Conservation (phyloP, 2,113 vertebrate genomes). For the Micronycteris hirsuta region DNA sequence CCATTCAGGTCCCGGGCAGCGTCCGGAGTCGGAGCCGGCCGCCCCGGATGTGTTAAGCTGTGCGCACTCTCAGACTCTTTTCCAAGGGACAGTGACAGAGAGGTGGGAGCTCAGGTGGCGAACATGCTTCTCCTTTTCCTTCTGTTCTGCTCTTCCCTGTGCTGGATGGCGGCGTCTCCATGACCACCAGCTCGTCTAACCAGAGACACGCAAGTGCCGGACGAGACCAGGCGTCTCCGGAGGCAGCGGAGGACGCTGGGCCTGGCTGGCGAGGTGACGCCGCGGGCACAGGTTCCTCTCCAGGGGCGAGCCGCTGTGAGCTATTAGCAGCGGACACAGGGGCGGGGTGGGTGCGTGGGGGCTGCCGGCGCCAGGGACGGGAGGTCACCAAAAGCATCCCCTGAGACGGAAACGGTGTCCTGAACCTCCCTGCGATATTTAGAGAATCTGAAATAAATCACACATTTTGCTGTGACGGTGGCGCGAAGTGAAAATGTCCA, state of each 20-base stretch:
- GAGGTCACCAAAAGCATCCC: neutral
- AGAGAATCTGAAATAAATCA: neutral
- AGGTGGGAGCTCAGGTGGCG: neutral
- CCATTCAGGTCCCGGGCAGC: too few relatives aligned
- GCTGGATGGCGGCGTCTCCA: too few relatives aligned
- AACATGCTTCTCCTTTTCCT: too few relatives aligned
- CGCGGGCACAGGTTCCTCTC: neutral
- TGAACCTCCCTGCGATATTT: neutral
- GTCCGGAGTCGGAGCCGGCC: neutral
- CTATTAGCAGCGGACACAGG: neutral
- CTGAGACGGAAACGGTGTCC: neutral
- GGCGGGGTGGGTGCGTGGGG: neutral
- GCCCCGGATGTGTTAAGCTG: neutral
- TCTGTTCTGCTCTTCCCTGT: too few relatives aligned
- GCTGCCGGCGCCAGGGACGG: neutral
- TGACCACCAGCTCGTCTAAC: too few relatives aligned
- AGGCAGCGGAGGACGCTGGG: neutral
- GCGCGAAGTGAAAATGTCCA: neutral
- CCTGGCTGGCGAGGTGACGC: neutral
- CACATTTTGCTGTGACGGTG: rapidly evolving
- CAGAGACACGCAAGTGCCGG: too few relatives aligned
- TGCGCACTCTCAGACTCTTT: neutral
- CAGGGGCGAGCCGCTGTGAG: neutral
- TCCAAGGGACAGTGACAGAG: neutral
- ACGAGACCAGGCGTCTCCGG: neutral